These are phyloP conservation scores for Augochlorella aurata DNA, from an alignment of 2,888 invertebrate genomes.

Conservation along the genomic window DNA sequence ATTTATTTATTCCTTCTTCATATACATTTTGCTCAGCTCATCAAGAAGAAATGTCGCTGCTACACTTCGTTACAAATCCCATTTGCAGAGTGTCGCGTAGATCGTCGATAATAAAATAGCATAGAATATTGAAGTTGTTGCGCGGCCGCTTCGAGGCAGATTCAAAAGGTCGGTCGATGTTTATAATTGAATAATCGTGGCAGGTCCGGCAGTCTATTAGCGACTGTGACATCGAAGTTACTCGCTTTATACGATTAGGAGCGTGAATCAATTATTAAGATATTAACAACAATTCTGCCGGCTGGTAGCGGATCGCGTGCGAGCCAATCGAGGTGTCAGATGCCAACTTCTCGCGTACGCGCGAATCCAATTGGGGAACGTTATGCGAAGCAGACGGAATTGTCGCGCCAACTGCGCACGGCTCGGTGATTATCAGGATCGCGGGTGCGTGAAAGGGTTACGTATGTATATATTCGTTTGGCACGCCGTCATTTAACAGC, in stretches of 20 bases:
- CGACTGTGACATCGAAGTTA: slow-evolving; percentile 14
- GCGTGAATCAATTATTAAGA: slow-evolving; percentile 33
- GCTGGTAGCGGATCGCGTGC: slow-evolving; percentile 20
- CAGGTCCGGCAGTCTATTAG: background rate
- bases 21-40: too few relatives aligned
- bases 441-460: slow-evolving; percentile 19
- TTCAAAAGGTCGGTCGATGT: background rate
- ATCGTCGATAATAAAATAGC: too few relatives aligned
- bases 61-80: background rate
- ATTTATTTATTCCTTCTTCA: too few relatives aligned
- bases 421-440: slow-evolving; percentile 34
- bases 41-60: too few relatives aligned
- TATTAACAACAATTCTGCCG: slow-evolving; percentile 28
- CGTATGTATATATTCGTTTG: background rate
- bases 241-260: slow-evolving; percentile 28
- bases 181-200: slow-evolving; percentile 17
- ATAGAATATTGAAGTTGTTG: too few relatives aligned
- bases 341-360: slow-evolving; percentile 41
- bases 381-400: slow-evolving; percentile 26
- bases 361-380: slow-evolving; percentile 37
- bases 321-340: slow-evolving; percentile 45
- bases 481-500: background rate
- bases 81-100: background rate
- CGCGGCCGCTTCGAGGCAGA: background rate
- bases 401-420: slow-evolving; percentile 47